Percentiles rank a stretch among this genome's conserved stretches.
These are phyloP conservation scores for Pteronotus mesoamericanus DNA, from an alignment of 2,797 vertebrate genomes.

Conservation along the genomic window DNA sequence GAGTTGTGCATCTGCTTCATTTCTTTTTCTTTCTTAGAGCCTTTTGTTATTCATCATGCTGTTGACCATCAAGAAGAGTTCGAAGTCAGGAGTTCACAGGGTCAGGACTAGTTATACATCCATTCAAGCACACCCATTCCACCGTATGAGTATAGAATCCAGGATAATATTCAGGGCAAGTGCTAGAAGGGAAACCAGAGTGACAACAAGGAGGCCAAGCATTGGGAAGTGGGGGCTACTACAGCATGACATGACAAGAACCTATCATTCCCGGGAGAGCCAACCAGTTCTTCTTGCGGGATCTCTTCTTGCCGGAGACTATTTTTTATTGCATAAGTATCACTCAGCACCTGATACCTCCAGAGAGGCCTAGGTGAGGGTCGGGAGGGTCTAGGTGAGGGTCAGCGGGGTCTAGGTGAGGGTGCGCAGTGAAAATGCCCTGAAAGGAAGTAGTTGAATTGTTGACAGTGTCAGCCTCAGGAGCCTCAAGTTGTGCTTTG, in stretches of 20 bases:
- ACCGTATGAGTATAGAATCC: background rate
- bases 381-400: background rate
- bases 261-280: background rate
- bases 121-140: background rate
- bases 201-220: too few species aligned
- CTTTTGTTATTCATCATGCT: background rate
- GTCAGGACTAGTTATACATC: background rate
- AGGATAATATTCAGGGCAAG: background rate
- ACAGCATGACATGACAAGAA: background rate
- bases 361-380: background rate
- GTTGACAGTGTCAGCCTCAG: background rate
- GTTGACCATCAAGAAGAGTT: background rate
- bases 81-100: background rate
- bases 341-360: background rate
- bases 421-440: background rate
- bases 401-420: background rate
- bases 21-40: background rate
- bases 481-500: too few species aligned
- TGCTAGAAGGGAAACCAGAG: background rate
- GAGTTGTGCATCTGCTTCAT: background rate
- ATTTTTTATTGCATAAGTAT: background rate
- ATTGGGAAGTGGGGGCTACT: background rate
- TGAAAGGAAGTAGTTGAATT: background rate
- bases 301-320: background rate
- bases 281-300: background rate